phyloP scores from a whole-genome alignment of 1,140 invertebrate species.

The Panonychus citri region DNA sequence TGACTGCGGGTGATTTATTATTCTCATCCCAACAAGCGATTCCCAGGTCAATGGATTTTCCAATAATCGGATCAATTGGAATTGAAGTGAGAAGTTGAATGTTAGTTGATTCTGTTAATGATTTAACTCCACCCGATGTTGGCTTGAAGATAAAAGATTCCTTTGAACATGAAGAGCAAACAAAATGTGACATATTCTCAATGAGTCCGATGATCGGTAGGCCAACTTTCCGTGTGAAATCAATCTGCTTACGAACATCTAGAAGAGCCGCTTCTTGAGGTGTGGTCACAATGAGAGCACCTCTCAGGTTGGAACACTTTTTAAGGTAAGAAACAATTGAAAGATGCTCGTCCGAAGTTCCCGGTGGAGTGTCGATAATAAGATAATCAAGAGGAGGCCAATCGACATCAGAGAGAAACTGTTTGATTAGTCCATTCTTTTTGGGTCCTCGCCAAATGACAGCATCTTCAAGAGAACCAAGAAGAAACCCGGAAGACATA shows the following conservation, averaged over 20 bases:
- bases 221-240: constrained; percentile 63
- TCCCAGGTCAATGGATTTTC: constrained; percentile 45
- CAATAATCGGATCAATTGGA: constrained; percentile 53
- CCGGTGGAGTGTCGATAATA: constrained; percentile 85
- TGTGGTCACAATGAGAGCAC: constrained; percentile 26
- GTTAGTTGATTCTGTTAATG: constrained; percentile 39
- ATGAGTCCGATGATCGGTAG: constrained; percentile 62
- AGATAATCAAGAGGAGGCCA: constrained; percentile 82
- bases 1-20: neutral
- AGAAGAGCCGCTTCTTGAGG: constrained; percentile 50
- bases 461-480: constrained; percentile 59
- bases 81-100: constrained; percentile 46
- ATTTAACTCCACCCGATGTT: constrained; percentile 35
- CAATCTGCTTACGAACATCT: constrained; percentile 80
- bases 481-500: constrained; percentile 85
- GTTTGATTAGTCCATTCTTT: constrained; percentile 82
- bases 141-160: constrained; percentile 58
- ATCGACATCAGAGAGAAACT: constrained; percentile 74
- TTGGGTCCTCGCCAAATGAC: constrained; percentile 89
- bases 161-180: constrained; percentile 61
- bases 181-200: constrained; percentile 75
- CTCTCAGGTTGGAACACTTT: constrained; percentile 18
- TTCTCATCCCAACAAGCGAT: constrained; percentile 24
- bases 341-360: constrained; percentile 91
- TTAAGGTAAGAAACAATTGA: constrained; percentile 69